phyloP scores from a whole-genome alignment of 2,797 vertebrate species.

The Alca torda region DNA sequence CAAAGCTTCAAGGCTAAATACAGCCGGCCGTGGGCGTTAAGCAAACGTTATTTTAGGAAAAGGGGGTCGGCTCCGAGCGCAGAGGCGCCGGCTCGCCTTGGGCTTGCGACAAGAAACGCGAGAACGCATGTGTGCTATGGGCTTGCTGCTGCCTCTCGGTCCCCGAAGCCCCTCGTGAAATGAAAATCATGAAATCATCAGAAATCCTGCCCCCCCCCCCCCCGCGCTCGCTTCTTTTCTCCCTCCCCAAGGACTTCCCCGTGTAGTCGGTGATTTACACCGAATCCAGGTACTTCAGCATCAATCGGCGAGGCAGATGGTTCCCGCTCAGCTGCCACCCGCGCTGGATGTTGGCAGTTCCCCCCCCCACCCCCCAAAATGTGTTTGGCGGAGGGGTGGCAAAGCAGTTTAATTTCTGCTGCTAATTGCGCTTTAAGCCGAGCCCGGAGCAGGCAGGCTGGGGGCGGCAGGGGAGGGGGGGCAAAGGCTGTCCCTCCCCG shows the following conservation, averaged over 20 bases:
- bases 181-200: background rate
- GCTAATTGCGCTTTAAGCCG: background rate
- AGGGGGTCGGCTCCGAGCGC: background rate
- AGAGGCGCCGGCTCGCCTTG: background rate
- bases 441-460: background rate
- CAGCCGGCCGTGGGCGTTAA: too few relatives aligned
- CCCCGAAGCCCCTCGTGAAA: background rate
- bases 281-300: background rate
- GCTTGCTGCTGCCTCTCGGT: background rate
- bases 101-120: background rate
- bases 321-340: background rate
- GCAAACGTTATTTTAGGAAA: background rate
- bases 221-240: background rate
- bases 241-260: background rate
- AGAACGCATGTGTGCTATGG: fast-evolving
- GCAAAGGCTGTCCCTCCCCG: too few relatives aligned
- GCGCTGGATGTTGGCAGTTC: background rate
- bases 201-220: background rate
- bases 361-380: too few relatives aligned
- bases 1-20: background rate
- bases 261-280: background rate
- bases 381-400: background rate
- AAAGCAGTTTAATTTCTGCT: background rate
- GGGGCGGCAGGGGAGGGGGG: background rate
- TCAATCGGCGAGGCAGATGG: too few relatives aligned